These are phyloP conservation scores for Alligator sinensis DNA, from an alignment of 2,113 vertebrate species.

Conservation along the genomic window DNA sequence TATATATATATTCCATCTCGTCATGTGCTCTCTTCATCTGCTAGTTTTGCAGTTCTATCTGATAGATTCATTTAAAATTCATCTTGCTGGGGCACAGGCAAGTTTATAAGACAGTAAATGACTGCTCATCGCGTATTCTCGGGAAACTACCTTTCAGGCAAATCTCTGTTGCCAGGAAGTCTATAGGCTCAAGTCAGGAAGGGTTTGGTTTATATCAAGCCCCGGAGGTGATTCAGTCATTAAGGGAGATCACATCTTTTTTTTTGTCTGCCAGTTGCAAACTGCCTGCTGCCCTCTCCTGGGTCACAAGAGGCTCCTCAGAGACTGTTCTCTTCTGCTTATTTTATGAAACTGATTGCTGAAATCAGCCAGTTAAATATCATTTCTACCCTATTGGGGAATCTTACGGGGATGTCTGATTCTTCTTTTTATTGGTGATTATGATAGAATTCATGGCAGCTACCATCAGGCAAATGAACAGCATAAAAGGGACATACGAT, in stretches of 20 bases:
- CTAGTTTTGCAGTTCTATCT: slow-evolving; percentile 7
- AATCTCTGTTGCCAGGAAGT: background rate
- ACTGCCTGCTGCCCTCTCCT: background rate
- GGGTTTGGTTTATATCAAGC: background rate
- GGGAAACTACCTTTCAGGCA: slow-evolving; percentile 5
- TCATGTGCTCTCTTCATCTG: background rate
- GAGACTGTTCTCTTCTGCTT: background rate
- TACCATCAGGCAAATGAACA: slow-evolving; percentile 18
- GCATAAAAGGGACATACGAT: background rate
- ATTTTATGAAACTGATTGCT: background rate
- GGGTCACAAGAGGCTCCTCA: background rate
- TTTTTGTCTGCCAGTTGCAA: background rate
- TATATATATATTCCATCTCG: background rate
- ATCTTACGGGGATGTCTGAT: background rate
- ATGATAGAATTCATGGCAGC: background rate
- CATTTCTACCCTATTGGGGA: background rate
- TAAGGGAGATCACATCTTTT: background rate
- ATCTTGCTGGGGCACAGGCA: background rate
- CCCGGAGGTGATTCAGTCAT: background rate
- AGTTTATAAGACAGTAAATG: background rate
- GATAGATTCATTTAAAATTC: slow-evolving; percentile 21
- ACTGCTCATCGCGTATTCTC: background rate
- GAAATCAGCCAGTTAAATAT: background rate
- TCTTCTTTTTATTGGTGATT: background rate
- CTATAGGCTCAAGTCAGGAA: background rate